Base-by-base conservation (phyloP, 2,113 vertebrate species). In the Tyto alba region DNA sequence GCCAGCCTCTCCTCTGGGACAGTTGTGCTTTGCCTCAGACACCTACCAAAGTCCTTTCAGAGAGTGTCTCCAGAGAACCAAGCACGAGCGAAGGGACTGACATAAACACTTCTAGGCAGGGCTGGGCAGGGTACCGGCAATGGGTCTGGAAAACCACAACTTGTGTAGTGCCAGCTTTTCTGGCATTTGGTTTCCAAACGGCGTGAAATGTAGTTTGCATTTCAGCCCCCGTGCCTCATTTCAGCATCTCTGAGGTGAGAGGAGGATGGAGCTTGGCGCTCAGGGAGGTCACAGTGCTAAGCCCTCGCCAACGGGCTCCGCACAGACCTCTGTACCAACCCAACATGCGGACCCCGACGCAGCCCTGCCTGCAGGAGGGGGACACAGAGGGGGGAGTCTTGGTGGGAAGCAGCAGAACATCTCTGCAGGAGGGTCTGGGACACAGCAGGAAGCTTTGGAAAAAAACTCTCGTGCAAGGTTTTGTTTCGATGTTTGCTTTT, bases 311-410 rank as follows among this genome's bases (percentile, higher is more conserved):
- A 1, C 17, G 29, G 52, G 29, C 29, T 63, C 2, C 0, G 2
- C 41, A n/a, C 40, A 20, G 72, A 67, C 26, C 40, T 66, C 43
- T 1, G 7, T 83, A 43, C 63, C 43, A 73, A 13, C 20, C 8
- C 19, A 2, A 63, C 2, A 3, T 25, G 72, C 0, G 0, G 84
- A 72, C 38, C 41, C 23, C 0, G 0, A 12, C 4, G 6, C 41
- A 63, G 79, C 71, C 66, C 83, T 90, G 36, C 47, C 66, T 82
- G 60, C 53, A 45, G 38, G 27, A 90, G 45, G 9, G 18, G 47
- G 26, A 43, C 32, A 20, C 29, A n/a, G 47, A 71, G 30, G 56
- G 59, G 72, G 48, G 26, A n/a, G 55, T 11, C 16, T 23, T 3
- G 0, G 9, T 30, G 41, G 66, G 56, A 75, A 75, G 76, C 38